Evolutionary conservation across 2,797 vertebrate species (phyloP).

Genomic region (Phrynocephalus guinanensis): DNA sequence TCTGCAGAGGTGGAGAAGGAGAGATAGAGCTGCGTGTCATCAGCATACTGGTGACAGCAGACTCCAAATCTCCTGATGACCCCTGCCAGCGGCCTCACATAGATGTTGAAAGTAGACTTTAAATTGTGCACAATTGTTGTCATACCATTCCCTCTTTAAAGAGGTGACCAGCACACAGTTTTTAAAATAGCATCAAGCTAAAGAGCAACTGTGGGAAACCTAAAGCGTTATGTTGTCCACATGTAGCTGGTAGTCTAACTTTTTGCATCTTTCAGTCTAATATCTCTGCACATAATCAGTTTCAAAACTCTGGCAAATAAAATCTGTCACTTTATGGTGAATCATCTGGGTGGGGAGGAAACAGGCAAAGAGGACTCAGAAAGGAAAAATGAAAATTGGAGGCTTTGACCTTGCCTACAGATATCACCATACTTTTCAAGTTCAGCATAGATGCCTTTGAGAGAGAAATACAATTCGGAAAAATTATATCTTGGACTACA

Average conservation of each 20-base stretch:
- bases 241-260: background rate
- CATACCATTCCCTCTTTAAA: no score
- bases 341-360: background rate
- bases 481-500: background rate
- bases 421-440: background rate
- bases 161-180: no score
- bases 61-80: no score
- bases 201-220: no score
- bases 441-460: background rate
- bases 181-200: no score
- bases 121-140: no score
- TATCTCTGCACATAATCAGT: background rate
- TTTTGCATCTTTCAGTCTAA: background rate
- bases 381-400: background rate
- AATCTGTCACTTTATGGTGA: background rate
- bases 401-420: background rate
- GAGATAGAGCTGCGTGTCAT: no score
- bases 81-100: no score
- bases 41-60: no score
- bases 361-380: background rate
- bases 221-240: no score
- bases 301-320: background rate
- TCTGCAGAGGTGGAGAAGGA: no score
- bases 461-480: background rate
- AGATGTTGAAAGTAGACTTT: no score